phyloP scores from a whole-genome alignment of 2,113 vertebrate species.

The Mesocricetus auratus region DNA sequence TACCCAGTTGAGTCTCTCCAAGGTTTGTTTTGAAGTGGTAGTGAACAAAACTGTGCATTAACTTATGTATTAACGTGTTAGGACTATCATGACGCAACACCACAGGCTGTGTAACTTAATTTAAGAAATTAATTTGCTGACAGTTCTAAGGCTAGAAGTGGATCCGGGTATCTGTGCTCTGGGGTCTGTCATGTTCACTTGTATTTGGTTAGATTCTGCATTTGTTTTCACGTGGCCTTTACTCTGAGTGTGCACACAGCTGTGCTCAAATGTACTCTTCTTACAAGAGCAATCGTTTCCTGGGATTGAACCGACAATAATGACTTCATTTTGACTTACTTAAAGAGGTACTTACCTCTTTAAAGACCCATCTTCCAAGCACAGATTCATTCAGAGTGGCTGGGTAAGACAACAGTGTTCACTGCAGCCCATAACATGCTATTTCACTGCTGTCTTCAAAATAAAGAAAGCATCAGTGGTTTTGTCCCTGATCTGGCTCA shows the following conservation, averaged over 20 bases:
- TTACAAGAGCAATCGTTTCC: neutral
- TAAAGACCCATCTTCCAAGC: neutral
- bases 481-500: neutral
- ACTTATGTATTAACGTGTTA: neutral
- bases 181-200: neutral
- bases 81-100: neutral
- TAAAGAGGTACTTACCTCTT: too few species aligned
- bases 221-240: neutral
- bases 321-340: neutral
- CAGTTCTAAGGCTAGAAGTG: neutral
- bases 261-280: neutral
- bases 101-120: neutral
- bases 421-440: neutral
- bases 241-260: neutral
- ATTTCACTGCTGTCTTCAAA: neutral
- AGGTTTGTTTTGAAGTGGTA: neutral
- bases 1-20: neutral
- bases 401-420: neutral
- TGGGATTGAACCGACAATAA: neutral
- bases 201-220: rapidly evolving
- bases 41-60: rapidly evolving
- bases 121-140: neutral
- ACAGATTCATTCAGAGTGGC: neutral
- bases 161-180: neutral
- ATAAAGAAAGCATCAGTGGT: neutral